Conservation (phyloP, 2,797 vertebrate genomes). For the Alfaro cultratus region DNA sequence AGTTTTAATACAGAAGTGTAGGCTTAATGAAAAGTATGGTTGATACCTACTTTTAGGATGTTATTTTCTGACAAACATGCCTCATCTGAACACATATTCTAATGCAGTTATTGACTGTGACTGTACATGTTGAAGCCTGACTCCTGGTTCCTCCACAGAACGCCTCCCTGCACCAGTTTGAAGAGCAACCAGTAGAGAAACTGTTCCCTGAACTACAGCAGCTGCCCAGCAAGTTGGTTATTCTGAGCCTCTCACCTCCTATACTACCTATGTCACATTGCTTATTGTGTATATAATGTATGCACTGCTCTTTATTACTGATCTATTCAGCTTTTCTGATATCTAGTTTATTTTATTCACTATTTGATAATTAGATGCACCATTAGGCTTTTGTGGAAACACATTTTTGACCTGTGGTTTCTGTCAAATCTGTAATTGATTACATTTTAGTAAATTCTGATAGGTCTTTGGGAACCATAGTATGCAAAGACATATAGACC, state of each 20-base stretch:
- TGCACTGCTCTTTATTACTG: neutral
- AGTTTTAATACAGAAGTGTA: no score
- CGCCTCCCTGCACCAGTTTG: constrained; percentile 91
- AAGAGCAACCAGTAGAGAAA: constrained; percentile 89
- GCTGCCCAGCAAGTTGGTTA: constrained; percentile 88
- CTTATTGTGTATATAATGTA: neutral
- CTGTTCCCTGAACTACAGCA: constrained; percentile 90
- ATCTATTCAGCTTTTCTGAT: neutral
- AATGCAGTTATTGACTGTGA: no score
- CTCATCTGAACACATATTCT: no score
- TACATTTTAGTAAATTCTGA: neutral
- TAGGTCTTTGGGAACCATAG: neutral
- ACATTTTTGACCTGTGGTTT: neutral
- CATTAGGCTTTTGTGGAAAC: neutral
- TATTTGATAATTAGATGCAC: neutral
- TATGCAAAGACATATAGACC: no score
- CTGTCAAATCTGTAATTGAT: neutral
- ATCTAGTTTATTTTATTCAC: neutral
- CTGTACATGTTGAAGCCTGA: constrained; percentile 2
- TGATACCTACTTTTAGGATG: no score
- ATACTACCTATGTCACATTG: neutral
- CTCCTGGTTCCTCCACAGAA: constrained; percentile 77
- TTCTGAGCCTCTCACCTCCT: neutral
- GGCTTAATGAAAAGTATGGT: no score
- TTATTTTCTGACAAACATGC: no score